Evolutionary conservation across 2,888 invertebrate species (phyloP).

Genomic region (Drosophila vallismaia): DNA sequence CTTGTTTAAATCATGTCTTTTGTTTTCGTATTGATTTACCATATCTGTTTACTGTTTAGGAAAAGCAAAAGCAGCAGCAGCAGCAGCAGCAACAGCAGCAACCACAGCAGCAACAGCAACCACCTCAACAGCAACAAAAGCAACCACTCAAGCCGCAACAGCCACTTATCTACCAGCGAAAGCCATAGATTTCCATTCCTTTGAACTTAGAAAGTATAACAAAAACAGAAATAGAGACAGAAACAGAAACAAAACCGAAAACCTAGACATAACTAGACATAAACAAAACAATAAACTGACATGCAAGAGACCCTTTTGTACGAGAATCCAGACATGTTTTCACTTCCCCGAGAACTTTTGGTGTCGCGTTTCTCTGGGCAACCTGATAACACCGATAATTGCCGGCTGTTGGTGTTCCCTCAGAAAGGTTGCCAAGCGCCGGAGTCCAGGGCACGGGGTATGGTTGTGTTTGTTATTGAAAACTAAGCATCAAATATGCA

Average conservation of each 20-base stretch:
- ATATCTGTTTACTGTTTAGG: not conserved
- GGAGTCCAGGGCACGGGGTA: slow-evolving; percentile 3
- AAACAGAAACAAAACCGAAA: not conserved
- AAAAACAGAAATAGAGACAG: not conserved
- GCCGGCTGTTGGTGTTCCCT: slow-evolving; percentile 15
- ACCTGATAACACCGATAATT: slow-evolving; percentile 15
- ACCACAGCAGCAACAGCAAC: slow-evolving; percentile 31
- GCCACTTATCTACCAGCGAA: slow-evolving; percentile 8
- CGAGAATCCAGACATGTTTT: slow-evolving; percentile 11
- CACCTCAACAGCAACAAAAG: not conserved
- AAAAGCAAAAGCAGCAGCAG: slow-evolving; percentile 79
- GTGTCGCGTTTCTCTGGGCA: slow-evolving; percentile 31
- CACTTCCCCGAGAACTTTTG: slow-evolving; percentile 1
- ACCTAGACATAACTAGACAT: not conserved
- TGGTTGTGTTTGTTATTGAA: slow-evolving; percentile 72
- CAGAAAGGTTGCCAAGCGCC: slow-evolving; percentile 60
- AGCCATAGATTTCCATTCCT: slow-evolving; percentile 18
- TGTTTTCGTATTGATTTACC: not conserved
- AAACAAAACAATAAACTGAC: slow-evolving; percentile 27
- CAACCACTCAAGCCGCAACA: not conserved
- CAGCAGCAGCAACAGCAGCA: slow-evolving; percentile 62
- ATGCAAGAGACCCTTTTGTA: slow-evolving; percentile 28
- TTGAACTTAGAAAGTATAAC: not conserved
- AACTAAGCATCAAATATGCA: slow-evolving; percentile 67
- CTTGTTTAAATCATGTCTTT: not conserved